Evolutionary conservation across 2,888 invertebrate species (phyloP), one percentile per base, ranked within the genome.

Genomic region (Agrilus cyanescens): DNA sequence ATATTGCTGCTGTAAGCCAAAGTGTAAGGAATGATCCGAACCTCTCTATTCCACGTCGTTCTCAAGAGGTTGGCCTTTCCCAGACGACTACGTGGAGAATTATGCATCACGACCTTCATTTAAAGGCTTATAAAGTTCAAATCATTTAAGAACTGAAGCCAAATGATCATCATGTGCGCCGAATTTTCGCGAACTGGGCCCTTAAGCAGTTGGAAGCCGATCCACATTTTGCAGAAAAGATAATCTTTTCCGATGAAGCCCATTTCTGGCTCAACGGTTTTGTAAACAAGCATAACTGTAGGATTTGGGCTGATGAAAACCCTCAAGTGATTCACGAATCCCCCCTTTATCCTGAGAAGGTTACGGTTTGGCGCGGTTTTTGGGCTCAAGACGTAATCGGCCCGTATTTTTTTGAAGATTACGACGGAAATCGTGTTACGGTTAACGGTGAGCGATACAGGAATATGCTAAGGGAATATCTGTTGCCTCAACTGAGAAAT

Each of bases 331-430:
- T 53, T 50, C 37, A 48, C 29, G 54, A 60, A 41, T 51, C 47
- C 46, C 51, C 48, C 43, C 49, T 62, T 50, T 53, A 58, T 55
- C 55, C 58, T 44, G 45, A 55, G 54, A 54, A 50, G 53, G 47
- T 55, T 30, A 61, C 59, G 49, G 59, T 58, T 56, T 63, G 61
- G 56, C 62, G 60, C 42, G 57, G 54, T 44, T 59, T 65, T 47
- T 60, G 55, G 55, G 49, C 52, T 52, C 57, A 54, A 43, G 59
- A 58, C 47, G 52, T 62, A 41, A 60, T 63, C 47, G 59, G 57
- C 32, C 61, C 59, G 34, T 60, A 54, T 41, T 58, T 61, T 40
- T 55, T 51, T 35, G 51, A 60, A 59, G 53, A 61, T 45, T 55
- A 57, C 29, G 55, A 14, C 50, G 57, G 56, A 35, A 44, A 50